Evolutionary conservation across 2,797 vertebrate genomes (phyloP).

Genomic region (Cygnus olor): DNA sequence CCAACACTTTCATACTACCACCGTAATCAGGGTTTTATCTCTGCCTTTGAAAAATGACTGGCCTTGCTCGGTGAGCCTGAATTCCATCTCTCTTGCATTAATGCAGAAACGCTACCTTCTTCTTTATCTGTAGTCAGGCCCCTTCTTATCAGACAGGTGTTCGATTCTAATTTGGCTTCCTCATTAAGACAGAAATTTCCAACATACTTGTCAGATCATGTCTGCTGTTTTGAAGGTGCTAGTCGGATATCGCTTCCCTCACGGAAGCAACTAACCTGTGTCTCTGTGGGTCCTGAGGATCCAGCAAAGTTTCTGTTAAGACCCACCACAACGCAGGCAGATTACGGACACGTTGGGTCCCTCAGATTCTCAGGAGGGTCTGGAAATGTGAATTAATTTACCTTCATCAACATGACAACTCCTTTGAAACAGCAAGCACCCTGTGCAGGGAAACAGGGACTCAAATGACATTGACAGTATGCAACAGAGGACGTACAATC

Average conservation of each 20-base stretch:
- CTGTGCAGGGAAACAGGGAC: slow-evolving; percentile 37
- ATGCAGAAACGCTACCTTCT: neutral
- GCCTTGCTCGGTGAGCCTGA: neutral
- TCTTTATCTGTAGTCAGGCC: slow-evolving; percentile 10
- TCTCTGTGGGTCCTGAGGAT: neutral
- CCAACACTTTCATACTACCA: neutral
- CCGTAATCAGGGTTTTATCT: neutral
- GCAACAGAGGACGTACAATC: neutral
- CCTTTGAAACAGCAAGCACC: neutral
- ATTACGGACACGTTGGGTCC: neutral
- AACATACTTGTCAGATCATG: slow-evolving; percentile 19
- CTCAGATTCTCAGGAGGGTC: neutral
- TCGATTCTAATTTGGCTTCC: slow-evolving; percentile 24
- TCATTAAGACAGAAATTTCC: slow-evolving; percentile 38
- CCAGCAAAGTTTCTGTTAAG: neutral
- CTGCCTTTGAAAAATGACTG: slow-evolving; percentile 1
- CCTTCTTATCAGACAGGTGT: slow-evolving; percentile 26
- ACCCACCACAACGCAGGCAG: neutral
- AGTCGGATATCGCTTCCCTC: neutral
- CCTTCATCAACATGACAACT: slow-evolving; percentile 24
- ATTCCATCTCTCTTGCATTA: slow-evolving; percentile 3
- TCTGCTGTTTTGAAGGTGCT: neutral
- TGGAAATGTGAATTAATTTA: slow-evolving; percentile 38
- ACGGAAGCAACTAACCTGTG: neutral
- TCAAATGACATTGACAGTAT: neutral